These are phyloP conservation scores for Ranitomeya imitator DNA, from an alignment of 2,113 vertebrate species.

Conservation along the genomic window DNA sequence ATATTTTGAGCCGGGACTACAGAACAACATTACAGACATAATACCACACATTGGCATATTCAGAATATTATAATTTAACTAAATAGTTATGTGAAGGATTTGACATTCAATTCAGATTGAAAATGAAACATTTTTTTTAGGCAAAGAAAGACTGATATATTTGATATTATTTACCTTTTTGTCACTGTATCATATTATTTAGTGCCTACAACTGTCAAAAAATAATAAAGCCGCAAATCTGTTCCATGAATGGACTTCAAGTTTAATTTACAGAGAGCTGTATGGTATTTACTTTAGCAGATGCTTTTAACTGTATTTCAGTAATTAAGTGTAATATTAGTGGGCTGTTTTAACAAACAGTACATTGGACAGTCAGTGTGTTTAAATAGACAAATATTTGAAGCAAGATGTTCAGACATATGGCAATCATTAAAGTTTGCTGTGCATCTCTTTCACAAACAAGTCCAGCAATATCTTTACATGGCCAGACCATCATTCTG, in stretches of 20 bases:
- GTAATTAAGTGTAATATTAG: not conserved
- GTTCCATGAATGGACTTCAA: not conserved
- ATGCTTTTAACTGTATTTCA: not conserved
- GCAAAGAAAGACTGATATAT: too few species aligned
- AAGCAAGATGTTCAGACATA: not conserved
- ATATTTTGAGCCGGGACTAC: not conserved
- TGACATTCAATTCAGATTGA: too few species aligned
- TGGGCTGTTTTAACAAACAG: not conserved
- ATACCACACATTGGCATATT: too few species aligned
- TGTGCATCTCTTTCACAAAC: too few species aligned
- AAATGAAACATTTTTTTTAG: too few species aligned
- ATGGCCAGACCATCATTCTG: too few species aligned
- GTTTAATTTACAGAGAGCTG: not conserved
- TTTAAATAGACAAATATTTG: not conserved
- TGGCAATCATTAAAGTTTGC: too few species aligned
- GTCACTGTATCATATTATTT: not conserved
- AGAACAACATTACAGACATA: too few species aligned
- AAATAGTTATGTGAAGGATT: too few species aligned
- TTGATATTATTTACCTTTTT: not conserved
- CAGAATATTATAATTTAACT: too few species aligned
- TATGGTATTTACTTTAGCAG: not conserved
- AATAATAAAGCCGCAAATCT: not conserved
- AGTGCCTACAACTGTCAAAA: not conserved
- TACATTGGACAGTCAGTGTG: not conserved
- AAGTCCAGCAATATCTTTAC: too few species aligned